A percentile compares a stretch with the other conserved stretches of the same genome.
phyloP scores from a whole-genome alignment of 2,888 invertebrate species.

The Crocallis elinguaria region DNA sequence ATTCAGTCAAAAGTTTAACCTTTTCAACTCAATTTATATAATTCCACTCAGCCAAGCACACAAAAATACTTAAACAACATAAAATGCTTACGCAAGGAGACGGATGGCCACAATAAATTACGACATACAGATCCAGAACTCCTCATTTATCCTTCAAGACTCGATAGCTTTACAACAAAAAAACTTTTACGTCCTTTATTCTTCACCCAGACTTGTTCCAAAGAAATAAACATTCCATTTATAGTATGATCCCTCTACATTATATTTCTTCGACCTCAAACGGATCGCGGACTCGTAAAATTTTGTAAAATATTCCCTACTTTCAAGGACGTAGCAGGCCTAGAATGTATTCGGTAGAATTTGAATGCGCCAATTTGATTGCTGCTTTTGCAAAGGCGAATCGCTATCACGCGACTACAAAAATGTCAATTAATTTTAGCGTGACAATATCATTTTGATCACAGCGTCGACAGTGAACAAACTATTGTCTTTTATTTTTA shows the following conservation, averaged over 20 bases:
- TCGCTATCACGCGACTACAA: constrained; percentile 18
- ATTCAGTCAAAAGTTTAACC: too few relatives aligned
- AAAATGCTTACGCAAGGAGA: too few relatives aligned
- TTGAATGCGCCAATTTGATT: constrained; percentile 15
- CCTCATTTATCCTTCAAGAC: constrained; percentile 46
- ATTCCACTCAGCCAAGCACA: too few relatives aligned
- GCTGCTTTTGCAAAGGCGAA: constrained; percentile 8
- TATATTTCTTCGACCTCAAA: constrained; percentile 35
- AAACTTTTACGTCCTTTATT: constrained; percentile 48
- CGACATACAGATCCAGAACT: constrained; percentile 27
- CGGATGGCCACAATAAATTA: too few relatives aligned
- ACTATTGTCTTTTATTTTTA: too few relatives aligned
- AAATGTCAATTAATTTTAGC: constrained; percentile 7
- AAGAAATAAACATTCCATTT: constrained; percentile 48
- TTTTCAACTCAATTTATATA: too few relatives aligned
- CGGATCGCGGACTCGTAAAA: constrained; percentile 39
- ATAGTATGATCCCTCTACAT: constrained; percentile 36
- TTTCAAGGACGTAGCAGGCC: constrained; percentile 9
- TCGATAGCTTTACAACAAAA: constrained; percentile 36
- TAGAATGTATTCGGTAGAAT: constrained; percentile 18
- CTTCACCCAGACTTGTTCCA: constrained; percentile 43
- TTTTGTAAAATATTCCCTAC: constrained; percentile 32
- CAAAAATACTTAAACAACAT: too few relatives aligned
- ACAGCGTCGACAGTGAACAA: neutral
- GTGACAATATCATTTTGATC: neutral